A percentile compares a stretch with the other conserved stretches of the same genome.
Evolutionary conservation across 2,797 vertebrate genomes (phyloP).

Genomic region (Eleutherodactylus coqui): DNA sequence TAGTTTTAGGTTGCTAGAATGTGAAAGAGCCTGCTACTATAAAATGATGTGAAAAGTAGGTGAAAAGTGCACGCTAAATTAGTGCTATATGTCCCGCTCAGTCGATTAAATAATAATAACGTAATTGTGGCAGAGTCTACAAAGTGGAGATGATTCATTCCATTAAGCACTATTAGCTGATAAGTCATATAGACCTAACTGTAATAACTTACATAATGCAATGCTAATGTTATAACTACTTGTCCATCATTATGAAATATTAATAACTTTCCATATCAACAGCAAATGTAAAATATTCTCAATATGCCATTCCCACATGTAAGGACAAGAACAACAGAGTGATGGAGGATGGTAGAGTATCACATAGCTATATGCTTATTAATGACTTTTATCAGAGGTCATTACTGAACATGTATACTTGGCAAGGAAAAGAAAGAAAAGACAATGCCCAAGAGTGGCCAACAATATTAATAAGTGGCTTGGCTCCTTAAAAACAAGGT

Average conservation of each 20-base stretch:
- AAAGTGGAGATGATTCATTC: constrained; percentile 17
- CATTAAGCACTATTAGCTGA: background rate
- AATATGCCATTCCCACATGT: background rate
- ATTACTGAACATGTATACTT: background rate
- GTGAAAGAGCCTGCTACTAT: too few relatives aligned
- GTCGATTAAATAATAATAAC: constrained; percentile 27
- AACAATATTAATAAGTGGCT: background rate
- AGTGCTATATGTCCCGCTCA: background rate
- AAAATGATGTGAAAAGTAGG: background rate
- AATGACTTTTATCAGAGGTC: background rate
- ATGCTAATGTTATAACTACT: constrained; percentile 10
- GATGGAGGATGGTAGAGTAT: background rate
- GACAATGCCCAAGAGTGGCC: background rate
- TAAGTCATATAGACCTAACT: background rate
- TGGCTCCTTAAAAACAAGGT: background rate
- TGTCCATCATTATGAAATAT: constrained; percentile 1
- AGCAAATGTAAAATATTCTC: background rate
- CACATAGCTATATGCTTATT: background rate
- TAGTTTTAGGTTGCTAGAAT: too few relatives aligned
- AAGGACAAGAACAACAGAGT: background rate
- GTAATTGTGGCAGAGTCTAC: constrained; percentile 24
- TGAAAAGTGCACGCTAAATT: background rate
- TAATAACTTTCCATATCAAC: background rate
- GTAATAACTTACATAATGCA: background rate
- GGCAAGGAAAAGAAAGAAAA: background rate